These are phyloP conservation scores for Cryptoleucopteryx plumbea DNA, from an alignment of 2,113 vertebrate species.

Conservation along the genomic window DNA sequence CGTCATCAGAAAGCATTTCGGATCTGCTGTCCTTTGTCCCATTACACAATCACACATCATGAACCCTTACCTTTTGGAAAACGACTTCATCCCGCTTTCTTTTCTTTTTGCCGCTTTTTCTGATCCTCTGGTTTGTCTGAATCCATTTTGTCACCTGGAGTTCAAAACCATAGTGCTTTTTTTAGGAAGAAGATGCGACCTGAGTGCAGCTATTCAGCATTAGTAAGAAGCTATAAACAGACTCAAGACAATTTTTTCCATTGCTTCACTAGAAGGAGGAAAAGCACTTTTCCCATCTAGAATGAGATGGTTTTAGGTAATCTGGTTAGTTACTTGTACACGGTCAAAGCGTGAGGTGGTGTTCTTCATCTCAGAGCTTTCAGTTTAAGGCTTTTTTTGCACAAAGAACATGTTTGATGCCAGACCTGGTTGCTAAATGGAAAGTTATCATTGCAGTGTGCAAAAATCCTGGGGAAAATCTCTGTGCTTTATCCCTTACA, in stretches of 20 bases:
- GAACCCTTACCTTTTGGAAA: conserved; percentile 86
- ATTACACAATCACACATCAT: background rate
- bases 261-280: conserved; percentile 39
- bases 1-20: background rate
- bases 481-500: background rate
- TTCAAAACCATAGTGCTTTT: conserved; percentile 62
- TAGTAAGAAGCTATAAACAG: conserved; percentile 57
- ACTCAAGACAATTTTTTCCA: conserved; percentile 40
- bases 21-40: background rate
- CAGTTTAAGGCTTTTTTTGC: background rate
- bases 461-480: background rate
- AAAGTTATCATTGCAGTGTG: fast-evolving
- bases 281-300: background rate
- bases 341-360: background rate
- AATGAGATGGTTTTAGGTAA: background rate
- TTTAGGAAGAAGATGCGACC: conserved; percentile 37
- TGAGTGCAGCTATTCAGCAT: conserved; percentile 4
- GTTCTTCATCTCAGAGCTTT: background rate
- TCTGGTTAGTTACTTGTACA: background rate
- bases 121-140: conserved; percentile 76
- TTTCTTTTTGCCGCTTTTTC: conserved; percentile 83
- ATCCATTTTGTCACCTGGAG: conserved; percentile 93
- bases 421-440: background rate
- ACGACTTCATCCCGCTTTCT: conserved; percentile 72
- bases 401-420: background rate